Conservation (phyloP, 2,888 invertebrate species). For the Eupithecia exiguata region DNA sequence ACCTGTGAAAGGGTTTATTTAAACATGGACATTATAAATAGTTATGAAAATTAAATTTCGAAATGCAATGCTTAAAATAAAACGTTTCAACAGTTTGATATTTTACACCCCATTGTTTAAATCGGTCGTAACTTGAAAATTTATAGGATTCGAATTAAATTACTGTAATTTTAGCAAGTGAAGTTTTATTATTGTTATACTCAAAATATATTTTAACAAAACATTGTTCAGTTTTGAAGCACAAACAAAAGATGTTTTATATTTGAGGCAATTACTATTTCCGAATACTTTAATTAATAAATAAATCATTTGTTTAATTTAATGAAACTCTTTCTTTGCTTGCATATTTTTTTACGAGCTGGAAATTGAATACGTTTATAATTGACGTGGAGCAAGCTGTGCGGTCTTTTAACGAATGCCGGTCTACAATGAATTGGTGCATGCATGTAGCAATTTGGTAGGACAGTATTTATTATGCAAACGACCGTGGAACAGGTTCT, state of each 20-base stretch:
- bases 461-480: conserved; percentile 54
- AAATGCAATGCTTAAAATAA: neutral
- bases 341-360: conserved; percentile 42
- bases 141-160: conserved; percentile 49
- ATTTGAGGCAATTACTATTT: conserved; percentile 20
- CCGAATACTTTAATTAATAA: conserved; percentile 11
- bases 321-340: conserved; percentile 40
- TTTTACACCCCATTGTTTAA: conserved; percentile 54
- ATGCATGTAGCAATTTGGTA: conserved; percentile 77
- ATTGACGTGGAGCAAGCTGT: conserved; percentile 30
- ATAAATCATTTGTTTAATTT: conserved; percentile 26
- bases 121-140: conserved; percentile 55
- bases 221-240: conserved; percentile 20
- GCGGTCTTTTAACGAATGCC: conserved; percentile 58
- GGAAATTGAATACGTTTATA: conserved; percentile 47
- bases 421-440: conserved; percentile 53
- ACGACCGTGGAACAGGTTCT: conserved; percentile 26
- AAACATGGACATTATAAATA: neutral
- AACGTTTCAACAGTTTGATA: conserved; percentile 42
- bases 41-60: neutral
- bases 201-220: conserved; percentile 12
- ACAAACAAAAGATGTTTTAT: conserved; percentile 40
- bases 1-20: neutral
- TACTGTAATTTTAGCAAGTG: conserved; percentile 53
- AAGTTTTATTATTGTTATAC: neutral